phyloP scores from a whole-genome alignment of 2,888 invertebrate species.

The Heliconius erato region DNA sequence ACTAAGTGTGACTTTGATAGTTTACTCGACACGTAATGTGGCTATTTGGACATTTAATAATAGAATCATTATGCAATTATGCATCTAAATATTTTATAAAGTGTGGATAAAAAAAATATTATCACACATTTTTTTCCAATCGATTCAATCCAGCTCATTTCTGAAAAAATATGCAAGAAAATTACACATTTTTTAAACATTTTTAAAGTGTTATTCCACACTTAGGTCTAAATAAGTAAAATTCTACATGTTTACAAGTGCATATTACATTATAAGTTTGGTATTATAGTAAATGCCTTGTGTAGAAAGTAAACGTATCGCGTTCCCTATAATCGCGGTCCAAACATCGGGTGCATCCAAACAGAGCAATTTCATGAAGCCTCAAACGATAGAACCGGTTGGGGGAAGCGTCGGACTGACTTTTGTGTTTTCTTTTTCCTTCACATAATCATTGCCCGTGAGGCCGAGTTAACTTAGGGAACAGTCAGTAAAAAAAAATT shows the following conservation, averaged over 20 bases:
- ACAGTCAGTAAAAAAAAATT: neutral
- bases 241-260: neutral
- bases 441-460: constrained; percentile 45
- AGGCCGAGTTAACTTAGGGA: constrained; percentile 30
- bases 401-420: constrained; percentile 43
- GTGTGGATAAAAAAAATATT: no score
- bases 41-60: no score
- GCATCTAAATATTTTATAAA: no score
- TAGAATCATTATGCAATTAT: no score
- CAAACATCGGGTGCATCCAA: constrained; percentile 37
- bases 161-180: neutral
- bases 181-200: no score
- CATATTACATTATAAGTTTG: neutral
- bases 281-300: constrained; percentile 7
- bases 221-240: no score
- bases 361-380: constrained; percentile 46
- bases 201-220: no score
- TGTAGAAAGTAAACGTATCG: constrained; percentile 23
- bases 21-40: neutral
- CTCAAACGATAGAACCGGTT: constrained; percentile 53
- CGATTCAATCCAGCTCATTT: neutral
- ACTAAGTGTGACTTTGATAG: neutral
- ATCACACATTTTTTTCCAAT: neutral
- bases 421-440: constrained; percentile 57
- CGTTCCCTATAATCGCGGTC: constrained; percentile 42